These are phyloP conservation scores for Spheniscus humboldti DNA, from an alignment of 2,797 vertebrate species.

Conservation along the genomic window DNA sequence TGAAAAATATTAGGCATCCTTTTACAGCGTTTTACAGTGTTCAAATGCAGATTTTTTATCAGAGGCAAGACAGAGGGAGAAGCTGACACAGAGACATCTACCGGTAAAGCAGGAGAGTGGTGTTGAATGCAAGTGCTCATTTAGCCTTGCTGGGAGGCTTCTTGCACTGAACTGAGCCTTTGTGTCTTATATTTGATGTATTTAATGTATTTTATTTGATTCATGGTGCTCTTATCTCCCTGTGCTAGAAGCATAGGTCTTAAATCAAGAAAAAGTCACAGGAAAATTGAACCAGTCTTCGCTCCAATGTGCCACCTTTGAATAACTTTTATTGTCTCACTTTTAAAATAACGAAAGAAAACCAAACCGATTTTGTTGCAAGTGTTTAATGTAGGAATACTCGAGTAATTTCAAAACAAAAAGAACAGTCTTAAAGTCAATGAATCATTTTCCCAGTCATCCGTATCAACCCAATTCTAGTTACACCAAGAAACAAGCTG, in stretches of 20 bases:
- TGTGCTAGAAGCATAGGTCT: not conserved
- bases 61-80: not conserved
- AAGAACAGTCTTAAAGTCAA: not conserved
- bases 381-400: not conserved
- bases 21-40: not conserved
- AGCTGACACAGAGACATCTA: slow-evolving; percentile 52
- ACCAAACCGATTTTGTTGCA: not conserved
- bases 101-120: not conserved
- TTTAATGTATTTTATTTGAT: not conserved
- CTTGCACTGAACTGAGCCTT: not conserved
- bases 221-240: not conserved
- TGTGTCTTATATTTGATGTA: not conserved
- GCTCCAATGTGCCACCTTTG: not conserved
- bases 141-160: not conserved
- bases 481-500: not conserved
- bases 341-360: not conserved
- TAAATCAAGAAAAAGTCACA: not conserved
- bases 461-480: not conserved
- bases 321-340: not conserved
- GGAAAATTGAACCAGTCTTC: not conserved
- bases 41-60: not conserved
- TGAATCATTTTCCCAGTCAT: not conserved
- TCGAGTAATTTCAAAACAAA: not conserved
- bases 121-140: not conserved
- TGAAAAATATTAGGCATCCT: not conserved